Base-by-base conservation (phyloP, 2,888 invertebrate genomes). In the Plagiodera versicolora region DNA sequence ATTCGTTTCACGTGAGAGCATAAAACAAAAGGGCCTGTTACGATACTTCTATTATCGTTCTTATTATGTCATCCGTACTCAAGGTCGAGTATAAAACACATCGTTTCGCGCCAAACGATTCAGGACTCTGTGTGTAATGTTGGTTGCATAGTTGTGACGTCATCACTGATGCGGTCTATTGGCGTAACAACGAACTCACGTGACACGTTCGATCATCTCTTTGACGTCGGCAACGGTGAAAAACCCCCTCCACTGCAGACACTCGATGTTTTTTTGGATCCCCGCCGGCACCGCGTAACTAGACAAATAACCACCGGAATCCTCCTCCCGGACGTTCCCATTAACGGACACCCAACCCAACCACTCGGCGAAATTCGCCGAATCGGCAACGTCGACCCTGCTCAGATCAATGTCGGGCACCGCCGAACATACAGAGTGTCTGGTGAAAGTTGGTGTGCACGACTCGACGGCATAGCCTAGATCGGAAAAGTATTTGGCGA, bases 281-380 rank as follows among this genome's bases (percentile, higher is more conserved):
- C 51, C 46, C 67, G 64, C 70, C 6, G 82, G 81, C 18, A 74
- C 74, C 63, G 75, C 67, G 69, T 83, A 83, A 30, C 77, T 78
- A 48, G 75, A 81, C 9, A 81, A 70, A 59, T 72, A 73, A 49
- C 60, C 59, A 6, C 39, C 60, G n/a, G n/a, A n/a, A 70, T 76
- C 71, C 46, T 80, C 72, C 10, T 72, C 68, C 24, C 72, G 65
- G 11, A 71, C 71, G 73, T 80, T 67, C 67, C 83, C 77, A 45
- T 75, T 78, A 24, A 84, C 69, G 50, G 82, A 77, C 60, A 83
- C 74, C 73, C 83, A 78, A 51, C 85, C 86, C 56, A 86, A 75
- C 85, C 85, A 86, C 74, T 86, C 86, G 3, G 83, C 76, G 59
- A 85, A 77, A 56, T 81, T 77, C 14, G 76, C 63, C 1, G 70